Percentiles rank a stretch among this genome's conserved stretches.
phyloP scores from a whole-genome alignment of 2,113 vertebrate genomes.

The Zingel zingel region DNA sequence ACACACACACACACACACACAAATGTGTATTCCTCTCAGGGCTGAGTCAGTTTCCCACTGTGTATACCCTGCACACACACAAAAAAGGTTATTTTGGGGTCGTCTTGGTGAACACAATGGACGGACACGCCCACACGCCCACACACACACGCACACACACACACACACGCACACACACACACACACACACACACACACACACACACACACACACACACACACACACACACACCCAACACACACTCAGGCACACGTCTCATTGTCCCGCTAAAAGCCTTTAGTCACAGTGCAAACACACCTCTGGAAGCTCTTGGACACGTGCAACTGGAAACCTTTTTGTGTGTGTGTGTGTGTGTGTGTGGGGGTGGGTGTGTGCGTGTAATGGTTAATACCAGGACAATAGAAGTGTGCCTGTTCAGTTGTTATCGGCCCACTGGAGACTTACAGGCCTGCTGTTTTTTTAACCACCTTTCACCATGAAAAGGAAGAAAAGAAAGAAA shows the following conservation, averaged over 20 bases:
- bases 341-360: neutral
- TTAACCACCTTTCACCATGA: slow-evolving; percentile 41
- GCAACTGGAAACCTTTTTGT: slow-evolving; percentile 17
- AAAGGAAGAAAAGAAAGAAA: slow-evolving; percentile 47
- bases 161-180: neutral
- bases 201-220: neutral
- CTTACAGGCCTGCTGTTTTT: slow-evolving; percentile 56
- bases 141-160: neutral
- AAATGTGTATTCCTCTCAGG: neutral
- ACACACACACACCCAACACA: slow-evolving; percentile 16
- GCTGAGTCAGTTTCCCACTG: slow-evolving; percentile 47
- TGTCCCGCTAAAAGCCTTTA: slow-evolving; percentile 67
- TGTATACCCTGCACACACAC: slow-evolving; percentile 35
- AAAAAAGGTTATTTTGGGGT: slow-evolving; percentile 64
- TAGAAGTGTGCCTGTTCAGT: slow-evolving; percentile 72
- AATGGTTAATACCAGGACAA: slow-evolving; percentile 70
- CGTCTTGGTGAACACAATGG: slow-evolving; percentile 47
- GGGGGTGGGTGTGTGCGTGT: slow-evolving; percentile 8
- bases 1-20: slow-evolving; percentile 4
- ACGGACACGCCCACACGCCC: slow-evolving; percentile 23
- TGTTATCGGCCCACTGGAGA: slow-evolving; percentile 68
- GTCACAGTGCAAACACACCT: slow-evolving; percentile 53
- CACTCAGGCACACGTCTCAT: slow-evolving; percentile 45
- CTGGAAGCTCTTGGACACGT: slow-evolving; percentile 12
- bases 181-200: slow-evolving; percentile 2